Conservation (phyloP, 2,113 vertebrate species). For the Phainopepla nitens region DNA sequence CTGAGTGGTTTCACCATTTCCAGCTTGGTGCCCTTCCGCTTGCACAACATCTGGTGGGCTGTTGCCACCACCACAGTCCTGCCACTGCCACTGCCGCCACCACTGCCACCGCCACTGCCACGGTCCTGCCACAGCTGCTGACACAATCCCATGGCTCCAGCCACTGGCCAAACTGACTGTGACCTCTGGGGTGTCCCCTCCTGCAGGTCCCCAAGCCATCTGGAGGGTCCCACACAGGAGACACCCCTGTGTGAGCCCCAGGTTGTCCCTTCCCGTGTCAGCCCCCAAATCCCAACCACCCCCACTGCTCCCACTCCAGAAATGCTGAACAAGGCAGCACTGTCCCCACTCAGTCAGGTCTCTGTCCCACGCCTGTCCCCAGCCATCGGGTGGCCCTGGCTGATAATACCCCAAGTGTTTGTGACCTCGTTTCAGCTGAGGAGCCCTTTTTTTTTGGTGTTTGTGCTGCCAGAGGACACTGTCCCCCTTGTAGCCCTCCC, state of each 20-base stretch:
- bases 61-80: not conserved
- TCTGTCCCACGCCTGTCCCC: not conserved
- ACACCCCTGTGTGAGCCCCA: not conserved
- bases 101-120: not conserved
- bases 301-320: not conserved
- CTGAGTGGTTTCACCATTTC: not conserved
- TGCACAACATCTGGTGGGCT: not conserved
- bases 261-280: fast-evolving
- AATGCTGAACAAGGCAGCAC: not conserved
- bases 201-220: not conserved
- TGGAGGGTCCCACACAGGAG: not conserved
- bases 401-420: not conserved
- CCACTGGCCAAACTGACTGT: not conserved
- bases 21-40: not conserved
- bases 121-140: not conserved
- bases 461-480: not conserved
- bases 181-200: not conserved
- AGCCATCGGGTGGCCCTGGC: not conserved
- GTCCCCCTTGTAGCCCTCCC: not conserved
- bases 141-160: not conserved
- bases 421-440: not conserved
- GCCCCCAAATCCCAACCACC: not conserved
- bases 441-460: not conserved
- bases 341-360: not conserved
- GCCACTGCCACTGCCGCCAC: not conserved